A percentile compares a stretch with the other conserved stretches of the same genome.
Evolutionary conservation across 2,113 vertebrate species (phyloP).

Genomic region (Rhea pennata): DNA sequence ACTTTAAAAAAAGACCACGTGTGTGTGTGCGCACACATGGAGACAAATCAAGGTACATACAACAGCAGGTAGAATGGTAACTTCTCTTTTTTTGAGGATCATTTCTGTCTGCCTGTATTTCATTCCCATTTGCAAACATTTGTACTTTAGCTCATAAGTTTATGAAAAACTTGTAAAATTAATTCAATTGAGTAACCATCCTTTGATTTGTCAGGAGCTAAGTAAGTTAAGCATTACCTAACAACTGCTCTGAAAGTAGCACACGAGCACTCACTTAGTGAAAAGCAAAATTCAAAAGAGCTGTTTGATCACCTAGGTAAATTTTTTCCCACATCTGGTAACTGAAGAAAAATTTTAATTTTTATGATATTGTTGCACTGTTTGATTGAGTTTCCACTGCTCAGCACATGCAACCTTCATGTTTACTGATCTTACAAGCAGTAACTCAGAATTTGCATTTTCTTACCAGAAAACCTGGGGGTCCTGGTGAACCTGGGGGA

Average conservation of each 20-base stretch:
- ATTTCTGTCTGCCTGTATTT: background rate
- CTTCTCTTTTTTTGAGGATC: background rate
- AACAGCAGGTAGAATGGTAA: background rate
- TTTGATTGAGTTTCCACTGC: background rate
- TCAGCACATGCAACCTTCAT: background rate
- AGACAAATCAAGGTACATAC: background rate
- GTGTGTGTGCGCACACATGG: background rate
- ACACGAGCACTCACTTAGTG: background rate
- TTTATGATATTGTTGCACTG: background rate
- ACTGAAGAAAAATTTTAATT: background rate
- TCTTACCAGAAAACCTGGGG: constrained; percentile 81
- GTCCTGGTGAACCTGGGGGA: constrained; percentile 78
- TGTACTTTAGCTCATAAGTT: background rate
- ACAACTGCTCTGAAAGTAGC: background rate
- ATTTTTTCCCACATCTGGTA: background rate
- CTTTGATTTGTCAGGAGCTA: background rate
- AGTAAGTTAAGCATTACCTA: background rate
- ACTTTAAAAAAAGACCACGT: background rate
- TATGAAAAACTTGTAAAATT: background rate
- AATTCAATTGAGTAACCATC: background rate
- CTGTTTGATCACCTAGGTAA: background rate
- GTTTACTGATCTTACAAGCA: background rate
- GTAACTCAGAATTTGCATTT: background rate
- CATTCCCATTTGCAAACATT: background rate
- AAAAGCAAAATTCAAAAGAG: background rate